These are phyloP conservation scores for Halictus quadricinctus DNA, from an alignment of 2,888 invertebrate genomes.

Conservation along the genomic window DNA sequence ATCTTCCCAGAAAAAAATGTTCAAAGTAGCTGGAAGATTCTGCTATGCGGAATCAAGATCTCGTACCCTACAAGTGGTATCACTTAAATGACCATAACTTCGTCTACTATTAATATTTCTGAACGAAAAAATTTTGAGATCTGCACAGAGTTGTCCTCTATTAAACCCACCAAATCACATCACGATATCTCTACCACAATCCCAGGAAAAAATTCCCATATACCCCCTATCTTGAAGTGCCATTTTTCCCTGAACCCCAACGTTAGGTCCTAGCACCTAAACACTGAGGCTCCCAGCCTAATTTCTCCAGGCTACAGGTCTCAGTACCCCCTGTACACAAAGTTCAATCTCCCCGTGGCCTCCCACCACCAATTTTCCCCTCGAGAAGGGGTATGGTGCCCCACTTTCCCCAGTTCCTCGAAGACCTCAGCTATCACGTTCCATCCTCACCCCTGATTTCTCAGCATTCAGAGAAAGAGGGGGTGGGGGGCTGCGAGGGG, in stretches of 20 bases:
- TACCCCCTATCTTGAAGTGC: too few relatives aligned
- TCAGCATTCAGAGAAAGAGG: background rate
- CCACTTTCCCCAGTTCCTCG: slow-evolving; percentile 4
- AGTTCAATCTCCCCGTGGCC: background rate
- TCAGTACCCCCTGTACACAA: background rate
- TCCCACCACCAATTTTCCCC: background rate
- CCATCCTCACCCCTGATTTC: background rate
- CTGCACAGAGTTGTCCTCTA: background rate
- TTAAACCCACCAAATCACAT: background rate
- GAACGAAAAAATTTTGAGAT: background rate
- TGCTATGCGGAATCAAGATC: background rate
- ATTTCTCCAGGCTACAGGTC: background rate
- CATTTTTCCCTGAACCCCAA: background rate
- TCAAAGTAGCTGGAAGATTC: background rate
- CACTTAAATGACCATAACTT: background rate
- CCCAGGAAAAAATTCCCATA: background rate
- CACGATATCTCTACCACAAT: background rate
- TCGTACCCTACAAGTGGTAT: background rate
- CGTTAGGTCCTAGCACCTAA: rapidly evolving
- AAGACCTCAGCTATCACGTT: background rate
- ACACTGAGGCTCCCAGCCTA: background rate
- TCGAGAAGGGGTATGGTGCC: background rate
- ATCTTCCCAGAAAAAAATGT: background rate
- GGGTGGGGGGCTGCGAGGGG: background rate
- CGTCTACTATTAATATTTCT: background rate